phyloP scores from a whole-genome alignment of 2,797 vertebrate genomes.

The Gorsachius magnificus region DNA sequence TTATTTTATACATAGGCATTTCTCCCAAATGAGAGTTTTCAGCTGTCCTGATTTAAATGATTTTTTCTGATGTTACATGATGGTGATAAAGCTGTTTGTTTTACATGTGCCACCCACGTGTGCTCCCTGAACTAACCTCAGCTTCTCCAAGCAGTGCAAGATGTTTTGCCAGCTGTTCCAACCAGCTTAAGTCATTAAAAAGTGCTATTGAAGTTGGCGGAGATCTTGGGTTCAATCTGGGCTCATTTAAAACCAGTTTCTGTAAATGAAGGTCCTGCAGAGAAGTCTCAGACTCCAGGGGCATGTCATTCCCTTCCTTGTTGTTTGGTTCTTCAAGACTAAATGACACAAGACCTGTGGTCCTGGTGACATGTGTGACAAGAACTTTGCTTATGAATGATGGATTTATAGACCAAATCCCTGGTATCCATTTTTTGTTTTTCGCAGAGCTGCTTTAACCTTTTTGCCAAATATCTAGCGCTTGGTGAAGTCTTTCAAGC shows the following conservation, averaged over 20 bases:
- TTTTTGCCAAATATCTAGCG: neutral
- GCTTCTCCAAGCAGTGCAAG: neutral
- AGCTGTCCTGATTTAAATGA: neutral
- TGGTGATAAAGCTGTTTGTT: neutral
- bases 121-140: constrained; percentile 6
- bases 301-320: neutral
- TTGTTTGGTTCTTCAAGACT: neutral
- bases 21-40: neutral
- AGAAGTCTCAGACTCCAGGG: neutral
- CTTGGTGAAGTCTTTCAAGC: neutral
- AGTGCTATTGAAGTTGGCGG: neutral
- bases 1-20: neutral
- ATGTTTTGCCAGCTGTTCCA: constrained; percentile 23
- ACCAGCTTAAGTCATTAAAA: constrained; percentile 27
- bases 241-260: constrained; percentile 7
- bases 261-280: neutral
- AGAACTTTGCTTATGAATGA: neutral
- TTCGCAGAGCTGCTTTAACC: neutral
- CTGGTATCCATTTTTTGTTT: neutral
- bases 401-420: neutral
- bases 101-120: neutral
- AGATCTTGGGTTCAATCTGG: neutral
- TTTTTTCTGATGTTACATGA: neutral
- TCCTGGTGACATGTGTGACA: neutral
- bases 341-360: neutral